A percentile compares a stretch with the other conserved stretches of the same genome.
Evolutionary conservation across 2,113 vertebrate species (phyloP).

Genomic region (Paramisgurnus dabryanus): DNA sequence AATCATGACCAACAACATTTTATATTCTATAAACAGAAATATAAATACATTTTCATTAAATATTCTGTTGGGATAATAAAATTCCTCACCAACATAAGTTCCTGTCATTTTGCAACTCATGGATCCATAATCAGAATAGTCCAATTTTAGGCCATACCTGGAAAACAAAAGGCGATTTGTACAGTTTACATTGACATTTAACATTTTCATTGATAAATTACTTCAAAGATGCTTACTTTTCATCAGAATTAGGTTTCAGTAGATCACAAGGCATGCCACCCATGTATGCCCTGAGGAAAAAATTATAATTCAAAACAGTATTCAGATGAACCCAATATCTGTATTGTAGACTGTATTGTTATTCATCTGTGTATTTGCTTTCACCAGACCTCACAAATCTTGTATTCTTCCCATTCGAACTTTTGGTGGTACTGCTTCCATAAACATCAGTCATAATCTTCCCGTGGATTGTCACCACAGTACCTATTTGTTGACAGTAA

Average conservation of each 20-base stretch:
- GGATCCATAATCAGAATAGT: conserved; percentile 57
- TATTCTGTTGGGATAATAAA: background rate
- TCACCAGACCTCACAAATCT: conserved; percentile 78
- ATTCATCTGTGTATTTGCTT: background rate
- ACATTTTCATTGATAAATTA: background rate
- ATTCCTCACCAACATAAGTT: conserved; percentile 79
- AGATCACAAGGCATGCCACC: conserved; percentile 84
- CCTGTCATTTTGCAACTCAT: conserved; percentile 80
- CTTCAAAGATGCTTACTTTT: conserved; percentile 71
- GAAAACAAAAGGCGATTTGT: conserved; percentile 28
- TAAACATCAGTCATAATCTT: conserved; percentile 78
- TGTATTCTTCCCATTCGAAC: conserved; percentile 75
- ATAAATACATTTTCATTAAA: background rate
- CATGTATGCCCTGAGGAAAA: conserved; percentile 72
- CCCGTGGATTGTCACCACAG: conserved; percentile 74
- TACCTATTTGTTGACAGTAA: conserved; percentile 62
- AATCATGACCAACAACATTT: conserved; percentile 20
- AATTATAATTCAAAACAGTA: background rate
- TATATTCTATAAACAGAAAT: background rate
- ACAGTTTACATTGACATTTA: background rate
- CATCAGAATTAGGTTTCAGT: conserved; percentile 78
- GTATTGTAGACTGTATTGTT: background rate
- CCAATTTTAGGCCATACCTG: conserved; percentile 73
- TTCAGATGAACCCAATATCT: background rate
- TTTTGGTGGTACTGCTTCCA: conserved; percentile 75